Evolutionary conservation across 2,797 vertebrate genomes (phyloP), one percentile per base, ranked within the genome.

Genomic region (Scolopax bukidnonensis): DNA sequence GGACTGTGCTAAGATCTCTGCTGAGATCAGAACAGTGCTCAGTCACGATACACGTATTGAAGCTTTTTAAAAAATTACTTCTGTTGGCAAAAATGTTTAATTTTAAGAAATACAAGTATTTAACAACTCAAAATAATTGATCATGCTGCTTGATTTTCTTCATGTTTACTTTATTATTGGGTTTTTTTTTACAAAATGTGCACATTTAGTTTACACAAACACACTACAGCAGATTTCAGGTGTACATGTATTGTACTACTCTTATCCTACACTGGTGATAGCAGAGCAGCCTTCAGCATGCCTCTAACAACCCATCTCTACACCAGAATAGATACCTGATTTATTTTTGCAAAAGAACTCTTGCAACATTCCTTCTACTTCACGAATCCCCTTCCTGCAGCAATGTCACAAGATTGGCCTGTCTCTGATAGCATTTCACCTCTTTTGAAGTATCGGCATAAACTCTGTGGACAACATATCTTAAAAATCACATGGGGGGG

Each of bases 261-360:
- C 94, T 96, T 97, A 95, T 95, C 90, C 98, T 98, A 98, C 98
- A 98, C 98, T 98, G 97, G 97, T 98, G 98, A 96, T 97, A 97
- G 96, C 97, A 98, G 97, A 98, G 97, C 96, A 96, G 96, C 95
- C 86, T 90, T 97, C 95, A 95, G 94, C 96, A 65, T 94, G 81
- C 93, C 85, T 96, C 84, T 94, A 84, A 93, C 67, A 96, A 95
- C 95, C 96, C 94, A 90, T 93, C 93, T 98, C 96, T 98, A 98
- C 97, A 98, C 97, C 98, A 98, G 98, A 98, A 98, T 98, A 98
- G 98, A 98, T 97, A 97, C 96, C 97, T 98, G 98, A 98, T 98
- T 98, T 94, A 70, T 82, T 97, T 97, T 98, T 96, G 91, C 95
- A 96, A 96, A 97, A 95, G 85, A 96, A 86, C 41, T 11, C 87